These are phyloP conservation scores for Nasonia oneida DNA, from an alignment of 2,888 invertebrate genomes.

Conservation along the genomic window DNA sequence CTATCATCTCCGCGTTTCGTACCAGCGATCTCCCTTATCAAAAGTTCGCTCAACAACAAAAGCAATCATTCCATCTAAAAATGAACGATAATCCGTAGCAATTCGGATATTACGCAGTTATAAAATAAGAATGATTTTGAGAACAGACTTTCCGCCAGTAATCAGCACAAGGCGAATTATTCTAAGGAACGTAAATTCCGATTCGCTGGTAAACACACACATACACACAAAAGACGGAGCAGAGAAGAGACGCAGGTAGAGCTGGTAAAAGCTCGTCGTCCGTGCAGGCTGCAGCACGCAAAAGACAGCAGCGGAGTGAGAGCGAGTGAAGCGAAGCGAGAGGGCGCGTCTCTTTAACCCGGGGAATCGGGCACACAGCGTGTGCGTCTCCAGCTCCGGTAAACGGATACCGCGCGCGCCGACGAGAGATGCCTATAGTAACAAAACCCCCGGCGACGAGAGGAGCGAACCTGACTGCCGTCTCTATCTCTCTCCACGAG, in stretches of 20 bases:
- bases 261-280: neutral
- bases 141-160: too few species aligned
- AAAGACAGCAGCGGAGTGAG: constrained; percentile 19
- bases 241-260: neutral
- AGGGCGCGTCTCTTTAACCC: constrained; percentile 1
- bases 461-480: constrained; percentile 69
- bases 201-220: neutral
- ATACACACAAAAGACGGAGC: neutral
- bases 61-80: neutral
- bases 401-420: constrained; percentile 40
- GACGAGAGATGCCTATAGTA: constrained; percentile 75
- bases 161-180: neutral
- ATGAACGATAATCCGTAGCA: too few species aligned
- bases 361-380: constrained; percentile 25
- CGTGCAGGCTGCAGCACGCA: neutral
- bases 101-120: too few species aligned
- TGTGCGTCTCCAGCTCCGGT: constrained; percentile 13
- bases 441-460: constrained; percentile 75
- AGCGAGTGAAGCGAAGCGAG: constrained; percentile 4
- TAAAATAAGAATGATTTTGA: too few species aligned
- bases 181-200: neutral
- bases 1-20: neutral
- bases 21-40: neutral
- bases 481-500: constrained; percentile 55
- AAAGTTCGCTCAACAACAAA: neutral